Base-by-base conservation (phyloP, 2,888 invertebrate genomes). In the Leucoptera coffeella region DNA sequence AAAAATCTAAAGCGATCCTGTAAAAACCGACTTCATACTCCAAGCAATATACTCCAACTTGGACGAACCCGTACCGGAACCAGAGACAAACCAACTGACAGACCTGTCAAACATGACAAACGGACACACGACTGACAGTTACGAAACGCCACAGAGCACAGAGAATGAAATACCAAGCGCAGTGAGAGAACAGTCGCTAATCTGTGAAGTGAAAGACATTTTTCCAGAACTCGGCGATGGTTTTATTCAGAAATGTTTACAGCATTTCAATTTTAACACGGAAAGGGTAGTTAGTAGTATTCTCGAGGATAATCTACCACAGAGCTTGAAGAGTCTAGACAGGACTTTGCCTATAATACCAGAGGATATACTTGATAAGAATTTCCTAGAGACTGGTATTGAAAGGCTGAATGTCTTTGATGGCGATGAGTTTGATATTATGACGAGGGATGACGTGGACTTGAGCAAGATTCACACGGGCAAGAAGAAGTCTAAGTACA, bases 211-310 rank as follows among this genome's bases (percentile, higher is more conserved):
- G 1, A 80, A 79, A 40, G 86, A 86, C 43, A 67, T 93, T 29
- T 61, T 95, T 23, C 87, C 88, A 2, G 79, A 91, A 55, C 65
- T 91, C 25, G 90, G 91, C 0, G 85, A 85, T 41, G 88, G 78
- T 1, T 78, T 78, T 32, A 73, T 82, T 15, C 56, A 89, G 54
- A 75, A 77, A 43, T 84, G 91, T 39, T 60, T 94, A 28, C 74
- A 84, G 38, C 77, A 85, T 42, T 90, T 86, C 42, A 78, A 84
- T 12, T 84, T 80, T 50, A 77, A 83, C 38, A 71, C 81, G 1
- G 85, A 83, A 36, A 74, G 77, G 37, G 89, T 90, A 3, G 83
- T 95, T 31, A 82, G 89, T 47, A 85, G 86, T 24, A 67, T 94
- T 31, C 55, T 95, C 25, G 93, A 93, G 53, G 79, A 80, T 37